These are phyloP conservation scores for Dolichomitus sp. DNA, from an alignment of 2,888 invertebrate species.

Conservation along the genomic window DNA sequence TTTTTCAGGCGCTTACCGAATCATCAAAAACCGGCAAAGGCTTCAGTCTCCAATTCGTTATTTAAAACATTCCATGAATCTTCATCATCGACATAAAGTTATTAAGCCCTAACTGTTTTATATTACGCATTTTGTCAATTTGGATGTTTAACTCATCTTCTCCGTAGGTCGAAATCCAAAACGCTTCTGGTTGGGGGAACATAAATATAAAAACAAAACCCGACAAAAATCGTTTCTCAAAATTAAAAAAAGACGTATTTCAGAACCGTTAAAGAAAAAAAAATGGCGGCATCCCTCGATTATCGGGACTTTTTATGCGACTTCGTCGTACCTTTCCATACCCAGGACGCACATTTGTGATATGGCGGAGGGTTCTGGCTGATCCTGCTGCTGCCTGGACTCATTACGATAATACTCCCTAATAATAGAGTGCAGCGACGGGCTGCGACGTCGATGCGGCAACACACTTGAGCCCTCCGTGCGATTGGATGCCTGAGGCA, in stretches of 20 bases:
- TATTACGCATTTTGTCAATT: background rate
- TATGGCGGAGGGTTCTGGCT: conserved; percentile 42
- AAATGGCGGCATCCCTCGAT: conserved; percentile 36
- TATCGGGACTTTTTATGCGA: conserved; percentile 29
- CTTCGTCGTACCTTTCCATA: conserved; percentile 32
- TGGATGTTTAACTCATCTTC: background rate
- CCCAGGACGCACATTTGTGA: conserved; percentile 47
- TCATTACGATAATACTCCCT: conserved; percentile 84
- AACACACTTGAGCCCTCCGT: conserved; percentile 51
- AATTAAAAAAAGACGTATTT: background rate
- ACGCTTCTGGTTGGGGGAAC: background rate
- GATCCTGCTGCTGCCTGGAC: conserved; percentile 72
- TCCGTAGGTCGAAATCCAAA: background rate
- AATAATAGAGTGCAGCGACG: conserved; percentile 82
- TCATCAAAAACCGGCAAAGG: background rate
- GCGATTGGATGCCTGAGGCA: conserved; percentile 82
- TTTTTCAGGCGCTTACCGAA: background rate
- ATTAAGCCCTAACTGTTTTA: background rate
- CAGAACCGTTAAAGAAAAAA: background rate
- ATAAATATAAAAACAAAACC: background rate
- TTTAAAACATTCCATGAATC: no score
- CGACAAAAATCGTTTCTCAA: background rate
- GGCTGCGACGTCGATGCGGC: conserved; percentile 68
- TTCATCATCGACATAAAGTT: no score
- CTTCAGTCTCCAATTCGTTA: no score